A percentile compares a stretch with the other conserved stretches of the same genome.
Evolutionary conservation across 2,797 vertebrate species (phyloP).

Genomic region (Spondyliosoma cantharus): DNA sequence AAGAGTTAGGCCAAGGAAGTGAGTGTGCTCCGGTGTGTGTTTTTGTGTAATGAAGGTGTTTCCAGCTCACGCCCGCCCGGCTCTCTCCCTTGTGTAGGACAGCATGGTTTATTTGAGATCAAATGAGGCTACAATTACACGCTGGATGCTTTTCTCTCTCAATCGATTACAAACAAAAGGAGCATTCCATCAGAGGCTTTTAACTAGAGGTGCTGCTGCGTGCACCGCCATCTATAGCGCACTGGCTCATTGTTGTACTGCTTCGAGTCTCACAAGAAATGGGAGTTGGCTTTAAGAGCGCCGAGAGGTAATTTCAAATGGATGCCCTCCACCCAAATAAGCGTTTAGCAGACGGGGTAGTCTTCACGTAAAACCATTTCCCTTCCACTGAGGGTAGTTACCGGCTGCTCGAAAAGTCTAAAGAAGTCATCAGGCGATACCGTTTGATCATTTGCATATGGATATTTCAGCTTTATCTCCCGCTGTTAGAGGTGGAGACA

Average conservation of each 20-base stretch:
- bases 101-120: conserved; percentile 76
- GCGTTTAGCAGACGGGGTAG: conserved; percentile 10
- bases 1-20: conserved; percentile 32
- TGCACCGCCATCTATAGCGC: conserved; percentile 32
- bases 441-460: conserved; percentile 24
- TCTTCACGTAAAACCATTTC: conserved; percentile 1
- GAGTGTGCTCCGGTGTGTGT: conserved; percentile 47
- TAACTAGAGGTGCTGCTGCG: conserved; percentile 51
- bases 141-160: conserved; percentile 68
- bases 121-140: conserved; percentile 79
- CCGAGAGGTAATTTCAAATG: conserved; percentile 18
- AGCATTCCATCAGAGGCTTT: conserved; percentile 73
- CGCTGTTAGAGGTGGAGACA: conserved; percentile 12
- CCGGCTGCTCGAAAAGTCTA: conserved; percentile 18
- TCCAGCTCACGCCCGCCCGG: conserved; percentile 51
- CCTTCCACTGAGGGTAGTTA: neutral
- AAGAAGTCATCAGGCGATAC: conserved; percentile 25
- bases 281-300: conserved; percentile 8
- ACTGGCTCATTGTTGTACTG: conserved; percentile 24
- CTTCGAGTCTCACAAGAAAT: conserved; percentile 29
- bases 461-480: conserved; percentile 32
- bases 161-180: conserved; percentile 77
- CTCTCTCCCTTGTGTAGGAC: conserved; percentile 57
- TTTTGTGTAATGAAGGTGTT: conserved; percentile 71
- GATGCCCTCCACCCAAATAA: conserved; percentile 21